phyloP scores from a whole-genome alignment of 2,888 invertebrate species.

The Argyresthia goedartella region DNA sequence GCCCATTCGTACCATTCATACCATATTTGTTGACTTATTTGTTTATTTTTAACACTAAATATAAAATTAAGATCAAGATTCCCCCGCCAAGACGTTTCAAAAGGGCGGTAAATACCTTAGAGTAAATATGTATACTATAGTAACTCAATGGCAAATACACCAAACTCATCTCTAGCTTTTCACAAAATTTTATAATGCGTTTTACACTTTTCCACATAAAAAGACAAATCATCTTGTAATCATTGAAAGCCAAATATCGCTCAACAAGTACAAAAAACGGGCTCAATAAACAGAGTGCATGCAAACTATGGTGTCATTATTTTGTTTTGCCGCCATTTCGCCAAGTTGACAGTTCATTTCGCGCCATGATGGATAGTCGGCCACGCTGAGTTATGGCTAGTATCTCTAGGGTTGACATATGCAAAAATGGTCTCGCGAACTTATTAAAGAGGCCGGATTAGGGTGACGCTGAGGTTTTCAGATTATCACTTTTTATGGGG shows the following conservation, averaged over 20 bases:
- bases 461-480: constrained; percentile 11
- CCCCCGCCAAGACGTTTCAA: no score
- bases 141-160: no score
- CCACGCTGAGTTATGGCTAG: constrained; percentile 52
- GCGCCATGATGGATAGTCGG: constrained; percentile 61
- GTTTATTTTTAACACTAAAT: no score
- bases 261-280: not conserved
- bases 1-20: no score
- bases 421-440: constrained; percentile 67
- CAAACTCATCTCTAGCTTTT: no score
- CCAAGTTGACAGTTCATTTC: constrained; percentile 61
- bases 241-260: not conserved
- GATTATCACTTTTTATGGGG: no score
- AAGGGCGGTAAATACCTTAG: no score
- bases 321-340: constrained; percentile 47
- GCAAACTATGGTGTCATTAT: constrained; percentile 25
- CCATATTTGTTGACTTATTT: no score
- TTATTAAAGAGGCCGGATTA: constrained; percentile 57
- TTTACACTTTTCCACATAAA: not conserved
- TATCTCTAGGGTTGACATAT: constrained; percentile 55
- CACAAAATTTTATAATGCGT: no score
- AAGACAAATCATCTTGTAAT: not conserved
- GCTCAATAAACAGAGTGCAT: not conserved
- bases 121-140: no score
- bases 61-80: no score